Evolutionary conservation across 2,888 invertebrate species (phyloP).

Genomic region (Leucoma salicis): DNA sequence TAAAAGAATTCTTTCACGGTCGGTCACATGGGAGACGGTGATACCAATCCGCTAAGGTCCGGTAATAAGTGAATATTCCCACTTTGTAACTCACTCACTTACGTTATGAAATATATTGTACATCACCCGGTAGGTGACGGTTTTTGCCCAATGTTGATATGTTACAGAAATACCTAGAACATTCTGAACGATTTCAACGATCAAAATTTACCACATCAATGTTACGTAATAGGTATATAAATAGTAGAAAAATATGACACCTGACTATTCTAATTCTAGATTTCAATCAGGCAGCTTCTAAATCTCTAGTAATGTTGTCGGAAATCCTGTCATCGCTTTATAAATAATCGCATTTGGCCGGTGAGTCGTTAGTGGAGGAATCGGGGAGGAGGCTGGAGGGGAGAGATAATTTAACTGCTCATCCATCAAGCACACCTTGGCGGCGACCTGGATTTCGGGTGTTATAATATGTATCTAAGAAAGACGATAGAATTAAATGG

Average conservation of each 20-base stretch:
- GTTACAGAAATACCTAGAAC: too few relatives aligned
- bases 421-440: conserved; percentile 69
- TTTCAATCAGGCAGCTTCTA: conserved; percentile 50
- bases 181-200: too few relatives aligned
- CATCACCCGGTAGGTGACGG: too few relatives aligned
- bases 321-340: conserved; percentile 72
- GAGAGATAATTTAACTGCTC: conserved; percentile 66
- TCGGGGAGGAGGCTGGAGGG: conserved; percentile 30
- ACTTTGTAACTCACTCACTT: too few relatives aligned
- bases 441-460: conserved; percentile 62
- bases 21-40: too few relatives aligned
- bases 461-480: conserved; percentile 55
- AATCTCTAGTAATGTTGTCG: conserved; percentile 63
- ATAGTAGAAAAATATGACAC: conserved; percentile 23
- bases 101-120: too few relatives aligned
- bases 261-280: conserved; percentile 40
- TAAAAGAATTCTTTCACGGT: too few relatives aligned
- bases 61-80: too few relatives aligned
- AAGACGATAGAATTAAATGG: too few relatives aligned
- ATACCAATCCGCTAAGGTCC: too few relatives aligned
- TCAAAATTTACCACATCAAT: neutral
- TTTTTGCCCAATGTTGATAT: too few relatives aligned
- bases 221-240: conserved; percentile 16
- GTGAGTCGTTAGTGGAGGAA: conserved; percentile 57
- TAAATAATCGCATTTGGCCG: conserved; percentile 72